Conservation (phyloP, 2,888 invertebrate species). For the Sericinus montela region DNA sequence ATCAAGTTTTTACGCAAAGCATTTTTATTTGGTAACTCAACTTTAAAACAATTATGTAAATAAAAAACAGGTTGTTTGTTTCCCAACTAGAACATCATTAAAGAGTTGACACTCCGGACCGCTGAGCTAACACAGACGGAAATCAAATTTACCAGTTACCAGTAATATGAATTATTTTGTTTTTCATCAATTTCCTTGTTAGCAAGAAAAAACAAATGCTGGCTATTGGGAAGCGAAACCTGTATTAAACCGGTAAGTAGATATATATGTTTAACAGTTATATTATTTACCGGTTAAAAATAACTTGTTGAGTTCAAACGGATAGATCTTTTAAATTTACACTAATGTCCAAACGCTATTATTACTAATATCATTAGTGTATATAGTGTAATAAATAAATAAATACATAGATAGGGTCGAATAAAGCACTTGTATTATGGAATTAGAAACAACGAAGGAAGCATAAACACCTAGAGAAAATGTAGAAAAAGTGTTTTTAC, state of each 20-base stretch:
- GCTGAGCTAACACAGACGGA: background rate
- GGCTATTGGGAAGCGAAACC: background rate
- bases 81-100: background rate
- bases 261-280: no score
- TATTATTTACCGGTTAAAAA: no score
- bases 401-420: no score
- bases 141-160: background rate
- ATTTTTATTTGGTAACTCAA: background rate
- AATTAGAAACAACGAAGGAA: no score
- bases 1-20: background rate
- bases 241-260: background rate
- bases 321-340: no score
- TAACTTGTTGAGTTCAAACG: no score
- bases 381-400: no score
- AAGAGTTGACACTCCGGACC: background rate
- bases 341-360: no score
- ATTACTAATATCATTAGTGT: no score
- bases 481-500: no score
- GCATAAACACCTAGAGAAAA: no score
- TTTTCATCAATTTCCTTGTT: constrained; percentile 2
- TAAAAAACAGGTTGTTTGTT: constrained; percentile 4
- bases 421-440: no score
- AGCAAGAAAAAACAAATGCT: background rate
- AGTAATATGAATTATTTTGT: background rate
- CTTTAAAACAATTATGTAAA: background rate